Conservation (phyloP, 2,888 invertebrate species). For the Stenotaenia linearis region DNA sequence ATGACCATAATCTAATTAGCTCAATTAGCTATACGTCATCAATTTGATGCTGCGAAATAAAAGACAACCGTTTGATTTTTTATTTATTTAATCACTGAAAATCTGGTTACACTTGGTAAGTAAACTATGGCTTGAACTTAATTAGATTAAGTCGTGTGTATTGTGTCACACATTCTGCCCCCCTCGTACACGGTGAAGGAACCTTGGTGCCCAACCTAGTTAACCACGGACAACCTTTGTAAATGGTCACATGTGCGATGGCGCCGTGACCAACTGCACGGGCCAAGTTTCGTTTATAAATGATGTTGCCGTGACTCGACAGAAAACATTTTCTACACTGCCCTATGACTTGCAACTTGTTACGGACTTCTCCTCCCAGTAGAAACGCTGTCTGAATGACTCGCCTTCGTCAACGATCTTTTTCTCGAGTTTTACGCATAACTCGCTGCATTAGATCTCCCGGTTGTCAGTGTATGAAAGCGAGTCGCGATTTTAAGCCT, state of each 20-base stretch:
- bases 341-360: conserved; percentile 27
- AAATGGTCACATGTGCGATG: neutral
- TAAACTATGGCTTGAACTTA: neutral
- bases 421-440: neutral
- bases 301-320: conserved; percentile 26
- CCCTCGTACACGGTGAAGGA: neutral
- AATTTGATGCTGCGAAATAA: neutral
- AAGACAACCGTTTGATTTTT: neutral
- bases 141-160: neutral
- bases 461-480: neutral
- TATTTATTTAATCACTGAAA: no score
- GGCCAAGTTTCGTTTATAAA: conserved; percentile 26
- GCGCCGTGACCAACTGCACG: conserved; percentile 28
- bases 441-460: neutral
- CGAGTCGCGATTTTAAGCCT: neutral
- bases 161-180: neutral
- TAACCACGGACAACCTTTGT: neutral
- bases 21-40: neutral
- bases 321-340: neutral
- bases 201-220: neutral
- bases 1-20: neutral
- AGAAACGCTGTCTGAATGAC: neutral
- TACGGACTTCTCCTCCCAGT: neutral
- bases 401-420: neutral
- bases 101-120: neutral